phyloP scores from a whole-genome alignment of 64 coral and sea anemone genomes.

The Porites lutea region DNA sequence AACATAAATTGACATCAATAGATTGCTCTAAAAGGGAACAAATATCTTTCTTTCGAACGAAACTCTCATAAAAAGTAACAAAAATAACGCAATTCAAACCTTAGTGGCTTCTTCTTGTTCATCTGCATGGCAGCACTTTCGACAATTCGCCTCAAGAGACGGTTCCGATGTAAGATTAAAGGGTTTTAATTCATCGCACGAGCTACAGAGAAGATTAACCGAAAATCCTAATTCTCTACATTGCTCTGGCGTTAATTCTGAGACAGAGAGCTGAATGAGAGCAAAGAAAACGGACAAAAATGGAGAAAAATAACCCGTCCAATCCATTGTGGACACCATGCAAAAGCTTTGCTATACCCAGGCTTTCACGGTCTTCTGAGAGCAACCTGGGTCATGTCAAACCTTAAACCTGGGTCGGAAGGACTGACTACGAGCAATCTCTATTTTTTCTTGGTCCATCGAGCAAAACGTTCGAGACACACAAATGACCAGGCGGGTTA shows the following conservation, averaged over 20 bases:
- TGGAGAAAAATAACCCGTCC: constrained; percentile 67
- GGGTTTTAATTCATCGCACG: constrained; percentile 92
- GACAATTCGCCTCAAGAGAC: constrained; percentile 82
- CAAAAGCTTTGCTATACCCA: background rate
- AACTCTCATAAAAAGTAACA: background rate
- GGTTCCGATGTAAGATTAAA: constrained; percentile 80
- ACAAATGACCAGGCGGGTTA: too few relatives aligned
- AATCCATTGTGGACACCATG: constrained; percentile 83
- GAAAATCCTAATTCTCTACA: constrained; percentile 94
- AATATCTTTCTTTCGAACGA: background rate
- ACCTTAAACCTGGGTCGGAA: too few relatives aligned
- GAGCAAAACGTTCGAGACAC: too few relatives aligned
- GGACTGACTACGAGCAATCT: too few relatives aligned
- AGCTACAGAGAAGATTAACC: constrained; percentile 91
- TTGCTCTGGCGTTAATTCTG: constrained; percentile 87
- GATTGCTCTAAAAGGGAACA: background rate
- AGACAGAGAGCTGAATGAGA: constrained; percentile 65
- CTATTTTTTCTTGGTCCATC: too few relatives aligned
- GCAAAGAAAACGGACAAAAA: constrained; percentile 85
- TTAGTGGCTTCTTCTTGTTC: constrained; percentile 79
- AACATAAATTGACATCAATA: background rate
- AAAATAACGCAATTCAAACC: constrained; percentile 54
- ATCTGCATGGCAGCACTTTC: constrained; percentile 91
- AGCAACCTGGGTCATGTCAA: too few relatives aligned
- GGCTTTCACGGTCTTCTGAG: background rate